A percentile compares a stretch with the other conserved stretches of the same genome.
phyloP scores from a whole-genome alignment of 2,797 vertebrate genomes.

The Phrynocephalus guinanensis region DNA sequence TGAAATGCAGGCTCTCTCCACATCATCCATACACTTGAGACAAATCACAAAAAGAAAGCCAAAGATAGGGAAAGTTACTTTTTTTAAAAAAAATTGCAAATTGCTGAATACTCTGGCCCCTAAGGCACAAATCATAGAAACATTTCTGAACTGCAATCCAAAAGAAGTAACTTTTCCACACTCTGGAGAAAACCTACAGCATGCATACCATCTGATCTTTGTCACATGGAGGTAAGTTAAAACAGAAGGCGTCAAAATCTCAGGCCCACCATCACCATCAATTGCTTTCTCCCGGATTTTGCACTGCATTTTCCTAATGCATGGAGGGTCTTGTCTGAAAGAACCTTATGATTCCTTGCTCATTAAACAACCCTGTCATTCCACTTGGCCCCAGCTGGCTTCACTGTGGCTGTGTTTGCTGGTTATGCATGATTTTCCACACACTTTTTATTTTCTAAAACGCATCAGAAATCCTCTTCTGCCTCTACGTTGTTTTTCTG shows the following conservation, averaged over 20 bases:
- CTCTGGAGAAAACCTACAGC: no score
- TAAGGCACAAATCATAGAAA: no score
- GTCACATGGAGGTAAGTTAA: not conserved
- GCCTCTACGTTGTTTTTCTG: slow-evolving; percentile 10
- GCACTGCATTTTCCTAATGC: not conserved
- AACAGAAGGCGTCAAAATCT: not conserved
- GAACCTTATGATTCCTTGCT: not conserved
- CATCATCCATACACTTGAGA: no score
- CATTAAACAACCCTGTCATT: not conserved
- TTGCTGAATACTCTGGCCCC: no score
- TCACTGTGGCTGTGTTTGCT: not conserved
- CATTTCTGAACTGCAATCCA: no score
- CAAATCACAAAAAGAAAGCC: not conserved
- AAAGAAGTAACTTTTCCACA: no score
- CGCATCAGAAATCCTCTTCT: slow-evolving; percentile 4
- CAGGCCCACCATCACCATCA: not conserved
- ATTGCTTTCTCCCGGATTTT: not conserved
- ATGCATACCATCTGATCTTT: no score
- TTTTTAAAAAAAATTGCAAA: no score
- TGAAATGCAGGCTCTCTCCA: not conserved
- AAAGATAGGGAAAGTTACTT: no score
- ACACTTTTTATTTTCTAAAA: slow-evolving; percentile 2
- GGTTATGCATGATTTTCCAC: not conserved
- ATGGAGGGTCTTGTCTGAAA: not conserved
- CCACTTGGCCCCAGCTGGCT: slow-evolving; percentile 16